Evolutionary conservation across 2,888 invertebrate genomes (phyloP).

Genomic region (Azorinus chamasolen): DNA sequence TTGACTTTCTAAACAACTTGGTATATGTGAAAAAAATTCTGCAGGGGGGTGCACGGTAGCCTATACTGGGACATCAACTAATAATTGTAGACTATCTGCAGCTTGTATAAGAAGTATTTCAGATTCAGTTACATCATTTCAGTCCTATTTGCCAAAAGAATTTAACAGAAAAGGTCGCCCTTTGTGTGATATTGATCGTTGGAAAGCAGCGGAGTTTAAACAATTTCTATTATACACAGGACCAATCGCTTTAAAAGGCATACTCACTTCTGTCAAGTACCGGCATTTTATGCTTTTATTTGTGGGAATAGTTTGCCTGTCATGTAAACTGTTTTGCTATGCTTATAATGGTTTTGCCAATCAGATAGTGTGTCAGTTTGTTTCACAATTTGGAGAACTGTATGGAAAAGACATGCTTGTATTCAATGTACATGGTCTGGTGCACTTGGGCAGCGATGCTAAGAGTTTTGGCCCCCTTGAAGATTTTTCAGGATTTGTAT

Average conservation of each 20-base stretch:
- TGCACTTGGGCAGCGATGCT: constrained; percentile 83
- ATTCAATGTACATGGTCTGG: too few relatives aligned
- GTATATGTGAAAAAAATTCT: too few relatives aligned
- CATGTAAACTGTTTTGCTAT: constrained; percentile 53
- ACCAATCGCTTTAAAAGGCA: constrained; percentile 67
- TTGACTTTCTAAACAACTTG: too few relatives aligned
- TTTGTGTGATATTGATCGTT: constrained; percentile 68
- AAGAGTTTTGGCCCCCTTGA: constrained; percentile 78
- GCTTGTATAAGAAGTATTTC: too few relatives aligned
- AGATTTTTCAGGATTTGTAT: constrained; percentile 82
- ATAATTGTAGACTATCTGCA: too few relatives aligned
- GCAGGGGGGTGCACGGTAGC: too few relatives aligned
- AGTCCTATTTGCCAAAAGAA: too few relatives aligned
- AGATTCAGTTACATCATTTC: too few relatives aligned
- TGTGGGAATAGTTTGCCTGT: constrained; percentile 59
- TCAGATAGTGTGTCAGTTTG: constrained; percentile 70
- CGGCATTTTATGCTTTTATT: constrained; percentile 53
- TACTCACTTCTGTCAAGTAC: constrained; percentile 47
- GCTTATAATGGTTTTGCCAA: constrained; percentile 64
- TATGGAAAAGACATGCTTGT: constrained; percentile 81
- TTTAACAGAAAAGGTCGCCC: constrained; percentile 75
- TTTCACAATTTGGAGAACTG: constrained; percentile 68
- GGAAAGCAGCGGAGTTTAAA: too few relatives aligned
- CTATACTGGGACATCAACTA: too few relatives aligned
- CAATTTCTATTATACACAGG: constrained; percentile 76